Evolutionary conservation across 2,113 vertebrate species (phyloP), one percentile per base, ranked within the genome.

Genomic region (Scatophagus argus): DNA sequence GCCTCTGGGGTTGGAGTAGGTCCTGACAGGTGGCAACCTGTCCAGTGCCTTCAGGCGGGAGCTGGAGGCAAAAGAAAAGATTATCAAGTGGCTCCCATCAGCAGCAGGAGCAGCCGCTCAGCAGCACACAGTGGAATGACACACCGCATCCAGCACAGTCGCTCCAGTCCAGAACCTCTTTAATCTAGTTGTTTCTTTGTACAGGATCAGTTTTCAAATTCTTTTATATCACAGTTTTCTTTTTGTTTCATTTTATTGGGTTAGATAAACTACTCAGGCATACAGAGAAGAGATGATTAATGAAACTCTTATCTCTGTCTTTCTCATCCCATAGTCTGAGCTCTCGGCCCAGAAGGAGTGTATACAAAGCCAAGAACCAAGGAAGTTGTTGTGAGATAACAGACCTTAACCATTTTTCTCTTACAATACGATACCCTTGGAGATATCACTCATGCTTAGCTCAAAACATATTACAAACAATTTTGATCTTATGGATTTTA

Each of bases 211-310:
- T 70, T 52, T 58, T 52, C 31, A 58, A 36, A 63, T 81, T 77
- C 46, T 36, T 43, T 56, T 29, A 59, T 63, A 36, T 72, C 16
- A 47, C 6, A 11, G 43, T 60, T 44, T 23, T 69, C 49, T 49
- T 14, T 81, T 84, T 87, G 43, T 66, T 78, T 62, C 58, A 62
- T 65, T 77, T 41, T 12, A 39, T 8, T 17, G 41, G 41, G 47
- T 36, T 23, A 43, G 41, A 81, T 51, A 77, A 72, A 74, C 21
- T 41, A 46, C 41, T 56, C 2, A 2, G 29, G 39, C 46, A 59
- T 23, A n/a, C n/a, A 19, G 16, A 4, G 25, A 21, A 27, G 46
- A 44, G 25, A 49, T 68, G 36, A 69, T 71, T 65, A 56, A 75
- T 65, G 19, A 41, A 25, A 31, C 43, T 73, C 31, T 64, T 60